Percentiles rank a stretch among this genome's conserved stretches.
Conservation (phyloP, 1,140 invertebrate species). For the Conus betulinus region DNA sequence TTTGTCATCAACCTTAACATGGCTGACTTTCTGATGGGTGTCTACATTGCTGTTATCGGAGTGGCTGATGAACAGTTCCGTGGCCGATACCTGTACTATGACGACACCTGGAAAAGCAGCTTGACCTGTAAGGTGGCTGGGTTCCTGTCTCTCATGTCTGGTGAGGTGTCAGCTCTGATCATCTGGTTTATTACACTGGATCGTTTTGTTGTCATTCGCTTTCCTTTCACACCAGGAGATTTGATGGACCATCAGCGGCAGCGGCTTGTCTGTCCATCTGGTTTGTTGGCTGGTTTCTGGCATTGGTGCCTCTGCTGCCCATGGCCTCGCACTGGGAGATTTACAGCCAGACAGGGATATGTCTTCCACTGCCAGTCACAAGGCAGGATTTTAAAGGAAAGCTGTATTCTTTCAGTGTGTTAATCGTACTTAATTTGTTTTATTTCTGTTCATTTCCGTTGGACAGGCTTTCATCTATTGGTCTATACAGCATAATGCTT, state of each 20-base stretch:
- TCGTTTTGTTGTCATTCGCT: conserved; percentile 56
- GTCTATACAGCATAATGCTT: not conserved
- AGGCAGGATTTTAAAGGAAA: conserved; percentile 33
- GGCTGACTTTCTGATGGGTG: conserved; percentile 67
- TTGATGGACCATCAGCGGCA: conserved; percentile 27
- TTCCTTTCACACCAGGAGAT: conserved; percentile 48
- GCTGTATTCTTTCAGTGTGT: conserved; percentile 46
- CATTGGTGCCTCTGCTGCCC: conserved; percentile 39
- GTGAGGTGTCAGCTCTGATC: conserved; percentile 59
- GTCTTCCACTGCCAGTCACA: conserved; percentile 53
- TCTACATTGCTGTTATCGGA: conserved; percentile 66
- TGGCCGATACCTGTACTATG: conserved; percentile 56
- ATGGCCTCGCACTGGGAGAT: conserved; percentile 47
- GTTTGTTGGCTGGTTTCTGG: conserved; percentile 39
- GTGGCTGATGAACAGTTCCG: conserved; percentile 53
- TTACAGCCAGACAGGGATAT: conserved; percentile 51
- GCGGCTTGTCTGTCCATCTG: conserved; percentile 31
- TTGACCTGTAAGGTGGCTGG: conserved; percentile 56
- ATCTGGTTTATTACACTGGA: conserved; percentile 64
- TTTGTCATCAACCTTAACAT: conserved; percentile 58
- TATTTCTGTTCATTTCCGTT: conserved; percentile 45
- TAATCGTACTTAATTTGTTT: conserved; percentile 51
- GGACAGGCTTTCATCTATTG: conserved; percentile 54
- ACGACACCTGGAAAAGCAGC: conserved; percentile 55
- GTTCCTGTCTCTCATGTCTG: conserved; percentile 58